A percentile compares a stretch with the other conserved stretches of the same genome.
phyloP scores from a whole-genome alignment of 92 coral and sea anemone genomes.

The Heteractis magnifica region DNA sequence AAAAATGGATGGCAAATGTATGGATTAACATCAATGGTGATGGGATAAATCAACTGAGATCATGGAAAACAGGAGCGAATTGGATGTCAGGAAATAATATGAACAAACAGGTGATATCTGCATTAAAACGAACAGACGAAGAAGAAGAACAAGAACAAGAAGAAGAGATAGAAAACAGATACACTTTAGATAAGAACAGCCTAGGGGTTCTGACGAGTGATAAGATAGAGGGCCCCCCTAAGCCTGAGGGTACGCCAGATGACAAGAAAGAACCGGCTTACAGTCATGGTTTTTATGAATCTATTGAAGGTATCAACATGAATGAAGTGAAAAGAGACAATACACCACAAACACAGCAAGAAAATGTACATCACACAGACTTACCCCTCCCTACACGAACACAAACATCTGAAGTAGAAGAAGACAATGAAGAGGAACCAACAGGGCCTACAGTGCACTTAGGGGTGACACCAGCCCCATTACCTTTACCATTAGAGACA shows the following conservation, averaged over 20 bases:
- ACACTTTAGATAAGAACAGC: conserved; percentile 56
- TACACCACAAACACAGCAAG: conserved; percentile 17
- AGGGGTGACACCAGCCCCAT: conserved; percentile 67
- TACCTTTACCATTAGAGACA: conserved; percentile 70
- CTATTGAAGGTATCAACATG: conserved; percentile 29
- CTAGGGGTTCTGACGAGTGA: conserved; percentile 20
- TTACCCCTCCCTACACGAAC: background rate
- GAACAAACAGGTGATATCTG: conserved; percentile 57
- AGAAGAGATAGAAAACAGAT: conserved; percentile 52
- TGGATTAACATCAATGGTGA: conserved; percentile 90
- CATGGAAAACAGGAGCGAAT: conserved; percentile 85
- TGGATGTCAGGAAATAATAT: conserved; percentile 69
- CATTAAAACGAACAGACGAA: conserved; percentile 43
- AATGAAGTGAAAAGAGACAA: conserved; percentile 10
- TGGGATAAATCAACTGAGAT: conserved; percentile 69
- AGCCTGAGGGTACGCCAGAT: background rate
- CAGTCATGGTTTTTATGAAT: conserved; percentile 1
- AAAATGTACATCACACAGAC: background rate
- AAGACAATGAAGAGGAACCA: conserved; percentile 26
- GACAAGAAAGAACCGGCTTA: background rate
- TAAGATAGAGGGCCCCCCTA: conserved; percentile 40
- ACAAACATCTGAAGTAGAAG: conserved; percentile 5
- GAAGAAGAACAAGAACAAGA: conserved; percentile 31
- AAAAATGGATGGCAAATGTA: conserved; percentile 89
- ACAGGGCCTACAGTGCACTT: conserved; percentile 45